These are phyloP conservation scores for Microtus ochrogaster DNA, from an alignment of 2,113 vertebrate species.

Conservation along the genomic window DNA sequence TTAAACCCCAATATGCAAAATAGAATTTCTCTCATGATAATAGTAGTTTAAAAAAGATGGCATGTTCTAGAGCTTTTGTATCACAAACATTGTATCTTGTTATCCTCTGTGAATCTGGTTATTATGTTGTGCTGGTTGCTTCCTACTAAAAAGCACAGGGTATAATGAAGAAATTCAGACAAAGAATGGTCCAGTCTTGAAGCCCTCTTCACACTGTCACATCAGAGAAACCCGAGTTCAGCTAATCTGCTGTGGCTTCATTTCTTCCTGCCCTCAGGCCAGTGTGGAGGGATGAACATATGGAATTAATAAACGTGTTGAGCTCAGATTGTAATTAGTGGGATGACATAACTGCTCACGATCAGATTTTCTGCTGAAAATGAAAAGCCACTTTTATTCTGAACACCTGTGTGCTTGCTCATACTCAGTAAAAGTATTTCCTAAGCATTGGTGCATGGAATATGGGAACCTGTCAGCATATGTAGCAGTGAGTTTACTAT, in stretches of 20 bases:
- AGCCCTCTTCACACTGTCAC: background rate
- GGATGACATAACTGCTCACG: background rate
- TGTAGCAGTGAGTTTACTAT: background rate
- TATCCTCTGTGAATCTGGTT: background rate
- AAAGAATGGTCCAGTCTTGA: background rate
- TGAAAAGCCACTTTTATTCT: constrained; percentile 34
- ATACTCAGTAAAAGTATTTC: constrained; percentile 11
- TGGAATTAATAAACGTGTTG: constrained; percentile 27
- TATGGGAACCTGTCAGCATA: background rate
- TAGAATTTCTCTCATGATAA: background rate
- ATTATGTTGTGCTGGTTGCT: background rate
- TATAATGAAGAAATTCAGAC: background rate
- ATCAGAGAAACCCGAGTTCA: background rate
- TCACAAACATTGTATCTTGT: background rate
- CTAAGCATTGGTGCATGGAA: background rate
- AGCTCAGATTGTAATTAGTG: constrained; percentile 41
- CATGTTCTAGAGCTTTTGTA: background rate
- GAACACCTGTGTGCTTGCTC: background rate
- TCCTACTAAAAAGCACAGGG: background rate
- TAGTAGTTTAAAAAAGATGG: background rate
- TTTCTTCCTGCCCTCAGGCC: background rate
- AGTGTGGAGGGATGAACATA: background rate
- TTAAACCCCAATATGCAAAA: background rate
- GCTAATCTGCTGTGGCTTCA: background rate
- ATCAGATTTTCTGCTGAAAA: constrained; percentile 50